Evolutionary conservation across 2,888 invertebrate genomes (phyloP).

Genomic region (Arctia plantaginis): DNA sequence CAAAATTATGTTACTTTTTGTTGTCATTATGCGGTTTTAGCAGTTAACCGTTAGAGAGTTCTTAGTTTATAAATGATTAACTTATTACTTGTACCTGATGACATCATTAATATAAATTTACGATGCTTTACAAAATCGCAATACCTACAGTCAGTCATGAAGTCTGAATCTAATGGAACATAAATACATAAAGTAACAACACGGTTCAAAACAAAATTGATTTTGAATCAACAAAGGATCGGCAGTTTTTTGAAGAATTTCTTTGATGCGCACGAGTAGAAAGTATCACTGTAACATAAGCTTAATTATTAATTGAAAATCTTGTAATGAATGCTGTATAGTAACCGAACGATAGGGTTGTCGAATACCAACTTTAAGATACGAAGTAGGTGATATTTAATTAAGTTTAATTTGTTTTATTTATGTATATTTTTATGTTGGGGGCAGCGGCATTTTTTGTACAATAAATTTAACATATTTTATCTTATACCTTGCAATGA

Average conservation of each 20-base stretch:
- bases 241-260: slow-evolving; percentile 57
- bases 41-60: not conserved
- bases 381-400: no score
- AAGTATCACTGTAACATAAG: slow-evolving; percentile 76
- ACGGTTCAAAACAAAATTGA: slow-evolving; percentile 24
- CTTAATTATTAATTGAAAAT: slow-evolving; percentile 85
- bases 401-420: no score
- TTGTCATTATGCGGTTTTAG: not conserved
- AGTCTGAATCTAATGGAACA: not conserved
- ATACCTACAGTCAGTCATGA: slow-evolving; percentile 3
- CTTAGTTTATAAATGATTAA: not conserved
- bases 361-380: not conserved
- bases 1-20: not conserved
- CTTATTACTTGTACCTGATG: not conserved
- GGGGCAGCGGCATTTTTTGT: no score
- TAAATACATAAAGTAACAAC: slow-evolving; percentile 31
- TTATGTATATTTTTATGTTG: no score
- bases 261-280: slow-evolving; percentile 66
- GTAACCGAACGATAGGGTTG: slow-evolving; percentile 45
- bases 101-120: slow-evolving; percentile 14
- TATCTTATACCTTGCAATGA: no score
- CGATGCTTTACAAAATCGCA: slow-evolving; percentile 1
- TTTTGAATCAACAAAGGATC: slow-evolving; percentile 36
- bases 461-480: no score
- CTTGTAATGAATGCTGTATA: slow-evolving; percentile 74